Evolutionary conservation across 1,140 invertebrate species (phyloP).

Genomic region (Megalonaias nervosa): DNA sequence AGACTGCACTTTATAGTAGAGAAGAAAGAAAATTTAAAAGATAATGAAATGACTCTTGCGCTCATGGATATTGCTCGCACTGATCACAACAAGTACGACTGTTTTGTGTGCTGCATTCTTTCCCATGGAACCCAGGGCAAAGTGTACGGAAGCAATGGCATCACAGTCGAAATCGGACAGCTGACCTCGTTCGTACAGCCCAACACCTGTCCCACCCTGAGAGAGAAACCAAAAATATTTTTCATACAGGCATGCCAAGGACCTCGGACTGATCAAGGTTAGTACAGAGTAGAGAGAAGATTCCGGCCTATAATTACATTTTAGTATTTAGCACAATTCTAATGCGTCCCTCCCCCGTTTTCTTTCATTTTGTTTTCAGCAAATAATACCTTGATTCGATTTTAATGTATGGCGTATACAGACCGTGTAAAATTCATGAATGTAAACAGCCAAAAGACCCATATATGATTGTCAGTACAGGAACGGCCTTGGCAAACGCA

Average conservation of each 20-base stretch:
- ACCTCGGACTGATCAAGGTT: too few species aligned
- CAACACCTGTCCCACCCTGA: conserved; percentile 52
- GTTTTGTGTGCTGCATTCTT: conserved; percentile 61
- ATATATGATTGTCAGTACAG: too few species aligned
- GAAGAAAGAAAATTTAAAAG: conserved; percentile 31
- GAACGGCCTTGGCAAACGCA: too few species aligned
- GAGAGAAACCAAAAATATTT: conserved; percentile 70
- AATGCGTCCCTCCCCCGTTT: too few species aligned
- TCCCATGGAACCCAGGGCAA: conserved; percentile 61
- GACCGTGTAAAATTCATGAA: too few species aligned
- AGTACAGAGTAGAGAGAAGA: too few species aligned
- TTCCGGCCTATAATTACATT: too few species aligned
- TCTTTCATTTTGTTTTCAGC: too few species aligned
- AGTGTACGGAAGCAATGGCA: conserved; percentile 61
- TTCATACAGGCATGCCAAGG: conserved; percentile 3
- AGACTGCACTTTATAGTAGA: neutral
- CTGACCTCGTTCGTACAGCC: conserved; percentile 60
- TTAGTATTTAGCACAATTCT: too few species aligned
- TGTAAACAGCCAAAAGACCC: too few species aligned
- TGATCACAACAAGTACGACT: conserved; percentile 52
- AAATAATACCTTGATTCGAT: too few species aligned
- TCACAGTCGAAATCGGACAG: conserved; percentile 43
- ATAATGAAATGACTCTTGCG: conserved; percentile 28
- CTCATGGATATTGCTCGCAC: conserved; percentile 19
- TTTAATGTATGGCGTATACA: too few species aligned